Conservation (phyloP, 1,140 invertebrate genomes). For the Rhopalosiphum maidis region DNA sequence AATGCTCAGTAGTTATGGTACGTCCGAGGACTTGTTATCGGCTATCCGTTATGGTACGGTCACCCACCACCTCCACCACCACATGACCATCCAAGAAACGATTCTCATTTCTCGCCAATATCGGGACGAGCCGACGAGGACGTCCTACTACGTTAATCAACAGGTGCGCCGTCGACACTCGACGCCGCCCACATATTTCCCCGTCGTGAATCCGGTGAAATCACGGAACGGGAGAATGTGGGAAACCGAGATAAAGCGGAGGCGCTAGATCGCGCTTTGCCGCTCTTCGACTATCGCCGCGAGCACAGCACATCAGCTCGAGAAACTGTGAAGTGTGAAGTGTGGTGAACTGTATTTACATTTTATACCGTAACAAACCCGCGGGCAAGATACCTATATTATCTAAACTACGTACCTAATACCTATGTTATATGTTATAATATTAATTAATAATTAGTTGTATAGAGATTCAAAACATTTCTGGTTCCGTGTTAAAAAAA, state of each 20-base stretch:
- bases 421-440: too few relatives aligned
- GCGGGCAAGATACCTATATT: background rate
- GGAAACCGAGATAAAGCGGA: background rate
- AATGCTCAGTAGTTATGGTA: too few relatives aligned
- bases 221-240: background rate
- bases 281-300: background rate
- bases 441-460: too few relatives aligned
- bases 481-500: too few relatives aligned
- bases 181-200: conserved; percentile 16
- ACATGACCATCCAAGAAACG: background rate
- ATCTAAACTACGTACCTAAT: too few relatives aligned
- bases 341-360: too few relatives aligned
- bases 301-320: background rate
- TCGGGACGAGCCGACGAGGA: background rate
- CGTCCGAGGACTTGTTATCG: background rate
- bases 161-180: background rate
- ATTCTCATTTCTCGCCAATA: background rate
- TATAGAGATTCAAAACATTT: too few relatives aligned
- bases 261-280: background rate
- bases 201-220: background rate
- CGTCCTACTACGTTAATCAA: background rate
- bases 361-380: too few relatives aligned
- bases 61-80: background rate
- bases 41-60: background rate
- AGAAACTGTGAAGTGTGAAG: background rate